phyloP scores from a whole-genome alignment of 2,888 invertebrate genomes.

The Dysmachus trigonus region DNA sequence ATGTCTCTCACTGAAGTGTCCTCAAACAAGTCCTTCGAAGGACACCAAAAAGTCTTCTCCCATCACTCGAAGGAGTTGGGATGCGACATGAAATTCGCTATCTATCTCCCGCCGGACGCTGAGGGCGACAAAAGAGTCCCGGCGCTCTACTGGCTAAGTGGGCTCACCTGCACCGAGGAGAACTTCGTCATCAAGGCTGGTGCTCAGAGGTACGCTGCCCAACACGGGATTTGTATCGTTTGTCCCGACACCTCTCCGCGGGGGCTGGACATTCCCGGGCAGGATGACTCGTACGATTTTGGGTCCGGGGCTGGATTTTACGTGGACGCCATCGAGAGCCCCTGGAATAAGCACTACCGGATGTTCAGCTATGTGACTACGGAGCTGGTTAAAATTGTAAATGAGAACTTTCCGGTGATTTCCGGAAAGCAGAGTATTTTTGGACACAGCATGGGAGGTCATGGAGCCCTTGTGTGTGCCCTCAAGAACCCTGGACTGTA shows the following conservation, averaged over 20 bases:
- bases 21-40: conserved; percentile 80
- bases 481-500: conserved; percentile 89
- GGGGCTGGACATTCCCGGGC: conserved; percentile 84
- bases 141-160: conserved; percentile 87
- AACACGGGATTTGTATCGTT: conserved; percentile 83
- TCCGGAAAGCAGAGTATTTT: conserved; percentile 74
- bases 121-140: conserved; percentile 68
- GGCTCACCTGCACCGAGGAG: conserved; percentile 88
- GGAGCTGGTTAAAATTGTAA: conserved; percentile 79
- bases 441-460: conserved; percentile 95
- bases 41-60: conserved; percentile 77
- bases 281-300: conserved; percentile 90
- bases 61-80: conserved; percentile 68
- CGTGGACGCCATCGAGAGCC: conserved; percentile 84
- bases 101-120: conserved; percentile 81
- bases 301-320: conserved; percentile 94
- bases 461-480: conserved; percentile 88
- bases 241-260: conserved; percentile 94
- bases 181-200: conserved; percentile 94
- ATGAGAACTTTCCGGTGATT: conserved; percentile 74
- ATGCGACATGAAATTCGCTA: conserved; percentile 89
- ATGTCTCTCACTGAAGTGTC: conserved; percentile 69
- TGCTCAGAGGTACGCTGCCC: conserved; percentile 85
- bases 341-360: conserved; percentile 87
- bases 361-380: conserved; percentile 91